These are phyloP conservation scores for Micrasema minimum DNA, from an alignment of 1,140 invertebrate species.

Conservation along the genomic window DNA sequence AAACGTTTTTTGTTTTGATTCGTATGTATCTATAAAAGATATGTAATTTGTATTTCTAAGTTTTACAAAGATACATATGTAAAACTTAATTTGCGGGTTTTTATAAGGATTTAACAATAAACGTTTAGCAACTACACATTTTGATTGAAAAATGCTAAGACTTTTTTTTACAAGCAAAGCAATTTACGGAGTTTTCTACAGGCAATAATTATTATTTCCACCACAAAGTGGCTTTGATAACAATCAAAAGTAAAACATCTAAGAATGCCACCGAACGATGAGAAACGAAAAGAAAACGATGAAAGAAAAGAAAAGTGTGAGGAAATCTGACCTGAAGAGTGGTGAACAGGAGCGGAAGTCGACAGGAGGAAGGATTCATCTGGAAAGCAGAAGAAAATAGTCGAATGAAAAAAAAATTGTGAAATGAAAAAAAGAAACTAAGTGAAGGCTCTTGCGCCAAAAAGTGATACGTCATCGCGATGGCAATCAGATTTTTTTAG, in stretches of 20 bases:
- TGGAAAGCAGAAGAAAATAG: conserved; percentile 67
- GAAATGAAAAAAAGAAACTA: conserved; percentile 19
- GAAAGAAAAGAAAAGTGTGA: conserved; percentile 53
- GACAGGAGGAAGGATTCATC: conserved; percentile 67
- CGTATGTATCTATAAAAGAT: too few relatives aligned
- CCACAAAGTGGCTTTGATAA: neutral
- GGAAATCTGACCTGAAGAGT: conserved; percentile 65
- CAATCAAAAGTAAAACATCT: conserved; percentile 20
- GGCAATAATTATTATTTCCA: too few relatives aligned
- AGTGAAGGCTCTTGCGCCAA: neutral
- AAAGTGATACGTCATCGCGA: neutral
- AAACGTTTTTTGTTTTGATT: too few relatives aligned
- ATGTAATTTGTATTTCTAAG: too few relatives aligned
- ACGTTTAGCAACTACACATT: too few relatives aligned
- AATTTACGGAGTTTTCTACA: too few relatives aligned
- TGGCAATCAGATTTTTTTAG: neutral
- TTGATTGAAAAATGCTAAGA: too few relatives aligned
- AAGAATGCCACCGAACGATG: conserved; percentile 21
- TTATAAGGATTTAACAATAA: too few relatives aligned
- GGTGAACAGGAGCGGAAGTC: conserved; percentile 65
- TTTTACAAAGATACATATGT: too few relatives aligned
- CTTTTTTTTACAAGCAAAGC: too few relatives aligned
- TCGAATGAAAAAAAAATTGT: conserved; percentile 51
- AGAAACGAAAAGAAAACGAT: conserved; percentile 28
- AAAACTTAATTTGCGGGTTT: too few relatives aligned